phyloP scores from a whole-genome alignment of 2,888 invertebrate species.

The Napeogenes sylphis region DNA sequence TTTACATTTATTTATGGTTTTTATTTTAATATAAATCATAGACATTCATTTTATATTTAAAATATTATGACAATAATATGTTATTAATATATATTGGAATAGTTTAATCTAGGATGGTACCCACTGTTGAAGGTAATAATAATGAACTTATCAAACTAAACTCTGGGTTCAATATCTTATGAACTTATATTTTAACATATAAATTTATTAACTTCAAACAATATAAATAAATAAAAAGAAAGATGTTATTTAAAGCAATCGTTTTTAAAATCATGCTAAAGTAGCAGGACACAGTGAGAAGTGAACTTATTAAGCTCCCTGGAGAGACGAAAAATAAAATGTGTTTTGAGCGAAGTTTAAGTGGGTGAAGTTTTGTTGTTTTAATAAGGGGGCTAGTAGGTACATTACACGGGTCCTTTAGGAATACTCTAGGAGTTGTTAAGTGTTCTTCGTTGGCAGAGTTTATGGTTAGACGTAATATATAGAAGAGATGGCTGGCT shows the following conservation, averaged over 20 bases:
- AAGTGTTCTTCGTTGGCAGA: slow-evolving; percentile 33
- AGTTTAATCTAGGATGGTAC: too few species aligned
- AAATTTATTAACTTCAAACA: too few species aligned
- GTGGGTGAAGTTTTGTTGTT: slow-evolving; percentile 32
- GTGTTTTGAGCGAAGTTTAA: slow-evolving; percentile 21
- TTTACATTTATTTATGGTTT: neutral
- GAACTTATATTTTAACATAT: too few species aligned
- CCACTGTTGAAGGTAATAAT: too few species aligned
- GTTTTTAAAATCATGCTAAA: slow-evolving; percentile 28
- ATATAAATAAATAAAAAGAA: neutral
- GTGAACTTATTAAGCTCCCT: slow-evolving; percentile 34
- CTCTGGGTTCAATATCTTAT: too few species aligned
- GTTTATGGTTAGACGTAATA: slow-evolving; percentile 37
- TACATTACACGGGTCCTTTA: slow-evolving; percentile 29
- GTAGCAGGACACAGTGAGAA: slow-evolving; percentile 27
- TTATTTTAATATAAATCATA: neutral
- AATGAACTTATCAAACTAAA: too few species aligned
- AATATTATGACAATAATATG: too few species aligned
- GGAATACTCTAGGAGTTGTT: slow-evolving; percentile 29
- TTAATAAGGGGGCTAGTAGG: slow-evolving; percentile 31
- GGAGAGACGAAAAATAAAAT: slow-evolving; percentile 30
- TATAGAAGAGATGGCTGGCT: slow-evolving; percentile 31
- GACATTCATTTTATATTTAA: too few species aligned
- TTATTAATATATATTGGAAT: too few species aligned
- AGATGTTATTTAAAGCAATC: neutral